Conservation (phyloP, 2,797 vertebrate genomes). For the Lepus oiostolus region DNA sequence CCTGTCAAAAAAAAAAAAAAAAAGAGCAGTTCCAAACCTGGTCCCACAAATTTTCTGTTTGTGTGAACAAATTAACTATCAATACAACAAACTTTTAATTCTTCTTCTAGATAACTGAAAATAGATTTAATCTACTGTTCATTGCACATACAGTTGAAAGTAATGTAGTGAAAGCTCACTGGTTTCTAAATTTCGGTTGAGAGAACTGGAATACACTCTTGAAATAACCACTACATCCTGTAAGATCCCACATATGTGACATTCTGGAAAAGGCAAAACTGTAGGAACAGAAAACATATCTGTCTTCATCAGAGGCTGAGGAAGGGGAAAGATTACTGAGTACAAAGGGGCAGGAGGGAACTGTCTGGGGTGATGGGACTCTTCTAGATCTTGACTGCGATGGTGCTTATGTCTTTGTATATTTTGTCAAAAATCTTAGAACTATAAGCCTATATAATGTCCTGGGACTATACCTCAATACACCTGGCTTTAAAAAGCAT, state of each 20-base stretch:
- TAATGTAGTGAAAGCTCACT: not conserved
- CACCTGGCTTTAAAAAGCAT: not conserved
- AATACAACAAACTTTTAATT: constrained; percentile 4
- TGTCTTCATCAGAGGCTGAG: not conserved
- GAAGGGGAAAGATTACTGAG: rapidly evolving
- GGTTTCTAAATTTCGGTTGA: not conserved
- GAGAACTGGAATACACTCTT: not conserved
- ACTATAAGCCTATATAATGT: not conserved
- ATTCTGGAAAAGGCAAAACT: constrained; percentile 28
- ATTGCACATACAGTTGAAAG: not conserved
- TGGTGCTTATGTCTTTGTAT: not conserved
- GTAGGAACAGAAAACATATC: not conserved
- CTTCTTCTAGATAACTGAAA: constrained; percentile 27
- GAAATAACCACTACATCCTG: not conserved
- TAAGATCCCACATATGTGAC: not conserved
- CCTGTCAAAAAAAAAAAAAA: too few species aligned
- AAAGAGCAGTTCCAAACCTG: not conserved
- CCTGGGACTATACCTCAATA: constrained; percentile 17
- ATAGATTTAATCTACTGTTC: not conserved
- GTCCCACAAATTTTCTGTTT: not conserved
- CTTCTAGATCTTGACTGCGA: not conserved
- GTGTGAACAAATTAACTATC: not conserved
- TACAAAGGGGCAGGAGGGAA: not conserved
- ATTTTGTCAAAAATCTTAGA: not conserved
- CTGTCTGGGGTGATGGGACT: not conserved